phyloP scores from a whole-genome alignment of 2,113 vertebrate species.

The Sialia sialis region DNA sequence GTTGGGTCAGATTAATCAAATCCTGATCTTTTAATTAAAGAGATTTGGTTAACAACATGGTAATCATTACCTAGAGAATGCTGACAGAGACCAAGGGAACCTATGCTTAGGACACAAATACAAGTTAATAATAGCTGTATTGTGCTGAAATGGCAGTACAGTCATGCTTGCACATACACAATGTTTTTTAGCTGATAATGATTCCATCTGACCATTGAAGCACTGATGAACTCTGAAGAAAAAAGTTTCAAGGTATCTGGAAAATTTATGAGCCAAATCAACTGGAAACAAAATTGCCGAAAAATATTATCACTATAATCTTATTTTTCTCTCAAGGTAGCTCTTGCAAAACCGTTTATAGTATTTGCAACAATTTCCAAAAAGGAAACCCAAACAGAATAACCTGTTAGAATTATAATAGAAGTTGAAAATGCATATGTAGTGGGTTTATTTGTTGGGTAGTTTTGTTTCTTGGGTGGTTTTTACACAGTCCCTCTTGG shows the following conservation, averaged over 20 bases:
- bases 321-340: background rate
- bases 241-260: background rate
- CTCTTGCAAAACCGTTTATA: background rate
- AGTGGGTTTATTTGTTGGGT: background rate
- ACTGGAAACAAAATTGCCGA: background rate
- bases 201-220: background rate
- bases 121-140: background rate
- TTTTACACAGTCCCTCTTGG: background rate
- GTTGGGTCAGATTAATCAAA: background rate
- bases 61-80: background rate
- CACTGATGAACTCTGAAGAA: background rate
- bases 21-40: background rate
- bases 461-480: background rate
- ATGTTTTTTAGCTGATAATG: background rate
- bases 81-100: background rate
- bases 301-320: background rate
- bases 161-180: background rate
- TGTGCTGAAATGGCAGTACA: background rate
- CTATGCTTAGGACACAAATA: background rate
- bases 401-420: background rate
- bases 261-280: background rate
- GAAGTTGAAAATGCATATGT: background rate
- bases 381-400: background rate
- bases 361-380: background rate
- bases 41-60: background rate